Conservation (phyloP, 2,113 vertebrate genomes). For the Dunckerocampus dactyliophorus region DNA sequence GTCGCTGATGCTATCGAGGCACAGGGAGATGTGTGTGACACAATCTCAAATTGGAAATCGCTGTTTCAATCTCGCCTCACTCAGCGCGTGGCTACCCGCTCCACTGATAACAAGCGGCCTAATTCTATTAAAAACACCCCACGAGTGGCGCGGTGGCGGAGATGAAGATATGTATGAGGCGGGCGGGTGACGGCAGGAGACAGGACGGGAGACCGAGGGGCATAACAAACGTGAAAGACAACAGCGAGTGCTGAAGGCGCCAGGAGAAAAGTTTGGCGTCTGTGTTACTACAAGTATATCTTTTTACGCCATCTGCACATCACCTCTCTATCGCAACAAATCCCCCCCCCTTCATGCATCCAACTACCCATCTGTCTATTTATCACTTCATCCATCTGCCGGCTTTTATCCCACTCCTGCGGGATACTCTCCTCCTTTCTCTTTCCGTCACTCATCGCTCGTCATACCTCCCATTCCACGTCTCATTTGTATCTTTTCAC, state of each 20-base stretch:
- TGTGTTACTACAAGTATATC: constrained; percentile 42
- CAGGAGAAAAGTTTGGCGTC: constrained; percentile 35
- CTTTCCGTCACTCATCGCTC: constrained; percentile 3
- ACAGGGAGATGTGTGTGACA: constrained; percentile 73
- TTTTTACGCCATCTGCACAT: constrained; percentile 50
- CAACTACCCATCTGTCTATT: constrained; percentile 70
- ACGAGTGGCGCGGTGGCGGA: constrained; percentile 54
- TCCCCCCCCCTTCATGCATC: constrained; percentile 55
- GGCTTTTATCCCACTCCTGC: constrained; percentile 58
- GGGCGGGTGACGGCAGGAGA: neutral
- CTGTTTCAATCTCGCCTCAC: constrained; percentile 78
- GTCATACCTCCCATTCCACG: constrained; percentile 19
- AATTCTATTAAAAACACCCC: constrained; percentile 78
- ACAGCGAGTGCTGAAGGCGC: constrained; percentile 29
- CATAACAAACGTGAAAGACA: constrained; percentile 28
- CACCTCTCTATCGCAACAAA: constrained; percentile 51
- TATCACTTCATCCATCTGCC: constrained; percentile 65
- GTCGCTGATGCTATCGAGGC: constrained; percentile 72
- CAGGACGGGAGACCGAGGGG: constrained; percentile 22
- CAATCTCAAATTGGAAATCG: constrained; percentile 82
- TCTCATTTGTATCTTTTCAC: constrained; percentile 15
- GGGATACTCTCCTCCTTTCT: constrained; percentile 57
- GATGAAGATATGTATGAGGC: constrained; percentile 10
- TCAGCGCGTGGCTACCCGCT: constrained; percentile 59
- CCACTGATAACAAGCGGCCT: constrained; percentile 71